A percentile compares a stretch with the other conserved stretches of the same genome.
phyloP scores from a whole-genome alignment of 2,113 vertebrate species.

The Dicentrarchus labrax region DNA sequence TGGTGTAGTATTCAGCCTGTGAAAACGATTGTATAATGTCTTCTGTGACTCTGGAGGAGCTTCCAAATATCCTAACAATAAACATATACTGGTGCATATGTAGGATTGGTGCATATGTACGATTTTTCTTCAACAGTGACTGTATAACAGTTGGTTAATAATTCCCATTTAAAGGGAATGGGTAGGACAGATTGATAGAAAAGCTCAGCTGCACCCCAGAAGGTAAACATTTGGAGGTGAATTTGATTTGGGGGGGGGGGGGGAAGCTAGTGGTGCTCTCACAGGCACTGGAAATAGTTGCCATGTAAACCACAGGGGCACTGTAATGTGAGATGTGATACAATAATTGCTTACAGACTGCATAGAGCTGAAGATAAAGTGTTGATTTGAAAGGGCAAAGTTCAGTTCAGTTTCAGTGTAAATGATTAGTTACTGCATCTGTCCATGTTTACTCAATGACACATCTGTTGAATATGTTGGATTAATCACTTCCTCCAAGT shows the following conservation, averaged over 20 bases:
- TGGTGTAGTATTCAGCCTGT: background rate
- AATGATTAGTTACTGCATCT: background rate
- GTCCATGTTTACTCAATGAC: background rate
- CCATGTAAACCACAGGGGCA: background rate
- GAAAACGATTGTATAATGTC: background rate
- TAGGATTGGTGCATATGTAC: no score
- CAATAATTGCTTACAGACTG: background rate
- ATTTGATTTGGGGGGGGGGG: background rate
- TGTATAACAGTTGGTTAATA: background rate
- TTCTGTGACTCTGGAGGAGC: background rate
- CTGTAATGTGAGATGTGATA: background rate
- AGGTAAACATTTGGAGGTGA: background rate
- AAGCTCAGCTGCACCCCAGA: background rate
- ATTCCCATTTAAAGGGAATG: background rate
- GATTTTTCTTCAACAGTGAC: no score
- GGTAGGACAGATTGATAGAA: background rate
- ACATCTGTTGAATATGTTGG: background rate
- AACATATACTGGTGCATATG: no score
- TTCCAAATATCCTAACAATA: background rate
- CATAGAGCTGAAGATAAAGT: background rate
- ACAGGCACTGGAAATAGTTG: background rate
- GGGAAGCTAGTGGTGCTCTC: background rate
- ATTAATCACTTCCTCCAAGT: conserved; percentile 19
- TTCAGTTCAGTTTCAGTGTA: background rate
- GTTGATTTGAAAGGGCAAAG: background rate